These are phyloP conservation scores for Hyles lineata DNA, from an alignment of 2,888 invertebrate species.

Conservation along the genomic window DNA sequence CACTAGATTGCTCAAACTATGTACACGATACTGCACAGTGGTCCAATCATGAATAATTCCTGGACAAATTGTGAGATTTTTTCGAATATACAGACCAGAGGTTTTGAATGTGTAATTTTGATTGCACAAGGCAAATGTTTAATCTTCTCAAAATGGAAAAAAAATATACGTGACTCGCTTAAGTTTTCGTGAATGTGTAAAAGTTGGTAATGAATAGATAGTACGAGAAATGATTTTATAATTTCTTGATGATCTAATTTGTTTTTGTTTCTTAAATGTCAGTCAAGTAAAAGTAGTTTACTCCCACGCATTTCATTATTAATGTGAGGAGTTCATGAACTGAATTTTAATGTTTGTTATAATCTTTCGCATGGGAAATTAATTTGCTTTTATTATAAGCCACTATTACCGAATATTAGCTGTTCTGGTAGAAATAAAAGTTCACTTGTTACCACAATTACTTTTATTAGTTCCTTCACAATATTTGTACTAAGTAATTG, in stretches of 20 bases:
- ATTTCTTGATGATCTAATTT: neutral
- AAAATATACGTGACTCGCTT: neutral
- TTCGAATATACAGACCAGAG: conserved; percentile 14
- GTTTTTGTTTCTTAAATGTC: neutral
- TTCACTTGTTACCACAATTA: too few species aligned
- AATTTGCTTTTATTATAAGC: too few species aligned
- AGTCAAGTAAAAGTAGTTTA: neutral
- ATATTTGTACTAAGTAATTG: too few species aligned
- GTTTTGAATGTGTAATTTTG: conserved; percentile 15
- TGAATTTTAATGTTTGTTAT: too few species aligned
- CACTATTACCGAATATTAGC: too few species aligned
- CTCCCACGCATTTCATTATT: too few species aligned
- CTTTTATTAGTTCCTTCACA: too few species aligned
- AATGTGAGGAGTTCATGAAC: too few species aligned
- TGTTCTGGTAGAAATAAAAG: too few species aligned
- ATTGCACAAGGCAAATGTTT: neutral
- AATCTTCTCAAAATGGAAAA: conserved; percentile 1
- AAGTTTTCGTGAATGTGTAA: neutral
- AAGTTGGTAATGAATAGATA: neutral
- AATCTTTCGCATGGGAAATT: too few species aligned
- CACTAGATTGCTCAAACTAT: conserved; percentile 20
- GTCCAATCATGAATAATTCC: conserved; percentile 19
- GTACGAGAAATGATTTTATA: neutral
- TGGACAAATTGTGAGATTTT: conserved; percentile 26
- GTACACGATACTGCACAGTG: conserved; percentile 18